A percentile compares a stretch with the other conserved stretches of the same genome.
Evolutionary conservation across 2,113 vertebrate species (phyloP).

Genomic region (Plecturocebus donacophilus): DNA sequence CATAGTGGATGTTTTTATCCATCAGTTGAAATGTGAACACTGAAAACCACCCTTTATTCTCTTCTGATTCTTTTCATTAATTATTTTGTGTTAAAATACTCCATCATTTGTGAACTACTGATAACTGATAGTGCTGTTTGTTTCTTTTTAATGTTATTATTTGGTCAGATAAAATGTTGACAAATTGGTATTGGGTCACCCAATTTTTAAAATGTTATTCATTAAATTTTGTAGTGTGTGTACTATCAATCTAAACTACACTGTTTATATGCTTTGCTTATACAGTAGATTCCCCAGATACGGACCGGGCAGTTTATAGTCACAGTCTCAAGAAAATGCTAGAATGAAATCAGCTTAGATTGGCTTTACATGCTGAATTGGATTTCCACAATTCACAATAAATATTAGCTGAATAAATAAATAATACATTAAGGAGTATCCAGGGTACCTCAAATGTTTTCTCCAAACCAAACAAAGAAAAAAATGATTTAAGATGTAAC

Average conservation of each 20-base stretch:
- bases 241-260: neutral
- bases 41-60: conserved; percentile 1
- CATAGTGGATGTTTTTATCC: neutral
- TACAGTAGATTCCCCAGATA: neutral
- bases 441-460: neutral
- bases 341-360: neutral
- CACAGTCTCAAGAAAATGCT: neutral
- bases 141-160: conserved; percentile 15
- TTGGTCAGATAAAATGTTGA: neutral
- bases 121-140: neutral
- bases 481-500: neutral
- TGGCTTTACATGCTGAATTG: neutral
- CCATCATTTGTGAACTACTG: neutral
- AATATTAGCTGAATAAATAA: conserved; percentile 29
- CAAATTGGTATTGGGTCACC: neutral
- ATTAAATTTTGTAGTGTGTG: neutral
- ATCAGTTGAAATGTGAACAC: neutral
- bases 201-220: neutral
- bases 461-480: neutral
- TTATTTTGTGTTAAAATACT: conserved; percentile 33
- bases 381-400: neutral
- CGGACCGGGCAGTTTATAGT: neutral
- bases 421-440: neutral
- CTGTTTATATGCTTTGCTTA: neutral
- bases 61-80: neutral